These are phyloP conservation scores for Ophiothrix spiculata DNA, from an alignment of 35 echinoderm and acorn worm species.

Conservation along the genomic window DNA sequence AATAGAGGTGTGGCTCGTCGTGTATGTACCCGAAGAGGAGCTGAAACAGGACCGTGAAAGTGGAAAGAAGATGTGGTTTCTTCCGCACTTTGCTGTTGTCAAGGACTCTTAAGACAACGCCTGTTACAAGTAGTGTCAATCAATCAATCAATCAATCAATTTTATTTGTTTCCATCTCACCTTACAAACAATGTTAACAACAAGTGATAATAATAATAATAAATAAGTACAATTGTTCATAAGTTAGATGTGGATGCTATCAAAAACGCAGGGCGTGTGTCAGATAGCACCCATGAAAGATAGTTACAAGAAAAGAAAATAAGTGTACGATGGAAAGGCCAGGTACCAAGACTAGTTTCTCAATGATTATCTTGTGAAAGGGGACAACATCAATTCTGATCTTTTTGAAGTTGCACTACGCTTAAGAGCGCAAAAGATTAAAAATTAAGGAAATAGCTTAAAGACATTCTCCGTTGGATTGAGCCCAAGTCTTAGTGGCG, in stretches of 20 bases:
- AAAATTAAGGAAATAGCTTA: too few relatives aligned
- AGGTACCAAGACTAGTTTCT: conserved; percentile 64
- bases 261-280: too few relatives aligned
- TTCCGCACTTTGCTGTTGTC: conserved; percentile 51
- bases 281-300: not conserved
- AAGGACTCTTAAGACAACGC: conserved; percentile 41
- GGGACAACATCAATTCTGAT: conserved; percentile 62
- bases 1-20: conserved; percentile 30
- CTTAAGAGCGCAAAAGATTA: too few relatives aligned
- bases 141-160: too few relatives aligned
- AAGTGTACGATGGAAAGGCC: too few relatives aligned
- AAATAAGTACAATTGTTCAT: too few relatives aligned
- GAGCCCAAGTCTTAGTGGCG: too few relatives aligned
- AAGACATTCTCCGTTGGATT: too few relatives aligned
- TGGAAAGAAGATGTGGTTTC: conserved; percentile 62
- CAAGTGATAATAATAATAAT: not conserved
- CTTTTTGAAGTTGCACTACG: conserved; percentile 62
- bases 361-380: conserved; percentile 67
- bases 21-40: conserved; percentile 37
- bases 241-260: too few relatives aligned
- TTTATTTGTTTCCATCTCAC: too few relatives aligned
- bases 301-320: too few relatives aligned
- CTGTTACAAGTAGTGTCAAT: conserved; percentile 28
- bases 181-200: too few relatives aligned
- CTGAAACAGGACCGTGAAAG: conserved; percentile 31